Base-by-base conservation (phyloP, 2,113 vertebrate species). In the Seriola aureovittata region DNA sequence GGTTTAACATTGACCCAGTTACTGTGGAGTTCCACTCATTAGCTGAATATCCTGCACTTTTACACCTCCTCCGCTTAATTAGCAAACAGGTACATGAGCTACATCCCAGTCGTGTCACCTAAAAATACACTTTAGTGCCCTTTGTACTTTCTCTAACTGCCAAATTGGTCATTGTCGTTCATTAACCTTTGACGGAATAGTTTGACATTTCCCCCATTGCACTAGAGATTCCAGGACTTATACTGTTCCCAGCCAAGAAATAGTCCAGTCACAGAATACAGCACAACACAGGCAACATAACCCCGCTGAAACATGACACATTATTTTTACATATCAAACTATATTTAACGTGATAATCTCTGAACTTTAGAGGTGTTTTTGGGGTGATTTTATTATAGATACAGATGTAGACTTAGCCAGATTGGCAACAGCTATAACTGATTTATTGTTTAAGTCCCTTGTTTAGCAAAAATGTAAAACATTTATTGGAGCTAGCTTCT, bases 111-210 rank as follows among this genome's bases (percentile, higher is more conserved):
- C 64, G 40, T 21, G 58, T 38, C 29, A 1, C 38, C 70, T 66
- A 79, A 85, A 85, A 65, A 87, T 66, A 88, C 87, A 71, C 59
- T 38, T 23, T 0, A 3, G 29, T 48, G 64, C 66, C 63, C 11
- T n/a, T 62, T 72, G 42, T 4, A 25, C 44, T 52, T 21, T 9
- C 5, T n/a, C 67, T 34, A 36, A 46, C 71, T 57, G 68, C 60
- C 78, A 1, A 50, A 64, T 59, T 69, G 34, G 54, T 62, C 70
- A 36, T 4, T 40, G 63, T 29, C 14, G 12, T 52, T 57, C 60
- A 75, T 69, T 78, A 68, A 84, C 73, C 58, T 83, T 67, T 55
- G 32, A 66, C 1, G 0, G 48, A 50, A 59, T 9, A n/a, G 44
- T 23, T 50, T 0, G 2, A 12, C 19, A 6, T 34, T 50, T 62